Base-by-base conservation (phyloP, 2,797 vertebrate species). In the Ibycter americanus region DNA sequence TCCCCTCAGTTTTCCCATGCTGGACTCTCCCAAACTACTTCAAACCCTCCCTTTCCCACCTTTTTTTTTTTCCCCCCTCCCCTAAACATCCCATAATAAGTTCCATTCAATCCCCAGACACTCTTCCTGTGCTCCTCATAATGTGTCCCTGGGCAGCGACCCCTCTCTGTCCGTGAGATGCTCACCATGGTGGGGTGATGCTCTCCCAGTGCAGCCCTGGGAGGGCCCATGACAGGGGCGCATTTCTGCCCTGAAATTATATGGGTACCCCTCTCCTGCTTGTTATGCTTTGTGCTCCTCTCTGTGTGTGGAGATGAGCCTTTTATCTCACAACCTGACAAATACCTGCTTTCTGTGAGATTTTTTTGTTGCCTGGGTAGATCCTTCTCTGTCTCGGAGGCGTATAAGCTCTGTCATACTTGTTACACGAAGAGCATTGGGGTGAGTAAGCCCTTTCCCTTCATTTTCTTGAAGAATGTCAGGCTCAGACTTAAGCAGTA, bases 261-360 rank as follows among this genome's bases (percentile, higher is more conserved):
- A 49, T 49, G 9, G 2, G 17, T 38, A 16, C 8, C 20, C 21
- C 10, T 8, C 6, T 40, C 12, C 15, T 32, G 0, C 0, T 59
- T 32, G 26, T 56, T 82, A 16, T 14, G 13, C 23, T 61, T 31
- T 56, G 3, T 52, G 21, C 29, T 89, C 12, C 56, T 83, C 4
- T 38, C 0, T n/a, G 12, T 67, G 8, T 70, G 31, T 78, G 47
- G 25, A 88, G n/a, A 71, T 72, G 49, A 91, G 49, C 32, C 31
- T 91, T 91, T 91, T 88, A 51, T 90, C 79, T 90, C 79, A 61
- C 52, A 81, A 31, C 21, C 94, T 96, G 74, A 77, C 67, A 95
- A 88, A 89, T 86, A 58, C 55, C 38, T 95, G 34, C 40, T 71
- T 90, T 82, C 85, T 31, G 21, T 73, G 42, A 82, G 73, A 86